Conservation (phyloP, 2,113 vertebrate species). For the Charadrius vociferus region DNA sequence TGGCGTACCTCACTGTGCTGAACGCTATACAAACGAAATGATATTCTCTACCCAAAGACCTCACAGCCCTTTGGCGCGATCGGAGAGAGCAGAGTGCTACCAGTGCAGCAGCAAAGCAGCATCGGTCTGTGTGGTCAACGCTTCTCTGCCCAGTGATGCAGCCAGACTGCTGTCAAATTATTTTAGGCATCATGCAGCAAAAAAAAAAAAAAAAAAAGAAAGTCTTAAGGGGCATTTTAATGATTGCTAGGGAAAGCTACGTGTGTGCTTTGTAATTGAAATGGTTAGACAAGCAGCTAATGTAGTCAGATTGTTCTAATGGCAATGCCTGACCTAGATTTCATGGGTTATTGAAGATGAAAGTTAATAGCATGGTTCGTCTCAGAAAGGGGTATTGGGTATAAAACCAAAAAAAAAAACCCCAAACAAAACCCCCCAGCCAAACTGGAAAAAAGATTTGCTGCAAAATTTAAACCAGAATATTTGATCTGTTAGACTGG, state of each 20-base stretch:
- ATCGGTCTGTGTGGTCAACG: background rate
- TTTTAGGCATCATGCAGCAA: background rate
- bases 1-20: background rate
- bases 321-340: constrained; percentile 51
- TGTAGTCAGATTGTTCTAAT: constrained; percentile 25
- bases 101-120: background rate
- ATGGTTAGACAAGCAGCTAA: constrained; percentile 17
- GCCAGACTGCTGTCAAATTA: background rate
- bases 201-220: background rate
- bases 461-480: background rate
- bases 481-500: background rate
- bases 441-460: background rate
- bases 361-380: background rate
- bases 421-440: background rate
- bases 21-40: background rate
- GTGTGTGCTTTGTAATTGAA: background rate
- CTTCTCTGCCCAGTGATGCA: background rate
- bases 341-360: constrained; percentile 24
- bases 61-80: background rate
- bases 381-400: background rate
- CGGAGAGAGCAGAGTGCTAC: background rate
- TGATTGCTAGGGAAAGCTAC: background rate
- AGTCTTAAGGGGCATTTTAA: background rate
- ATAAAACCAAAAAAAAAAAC: background rate
- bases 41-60: background rate